These are phyloP conservation scores for Ataeniobius toweri DNA, from an alignment of 2,797 vertebrate species.

Conservation along the genomic window DNA sequence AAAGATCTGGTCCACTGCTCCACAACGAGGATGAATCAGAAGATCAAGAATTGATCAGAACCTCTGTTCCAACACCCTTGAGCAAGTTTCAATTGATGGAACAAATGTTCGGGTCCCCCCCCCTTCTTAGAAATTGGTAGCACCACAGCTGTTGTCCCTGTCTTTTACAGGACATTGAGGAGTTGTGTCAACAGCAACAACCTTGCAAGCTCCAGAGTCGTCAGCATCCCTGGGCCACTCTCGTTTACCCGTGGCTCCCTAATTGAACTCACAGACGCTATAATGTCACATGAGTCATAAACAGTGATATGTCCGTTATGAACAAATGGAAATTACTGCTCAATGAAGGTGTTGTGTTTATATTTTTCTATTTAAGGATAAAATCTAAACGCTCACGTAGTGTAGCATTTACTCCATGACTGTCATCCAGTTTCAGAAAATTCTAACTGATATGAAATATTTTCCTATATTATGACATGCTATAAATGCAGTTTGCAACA, in stretches of 20 bases:
- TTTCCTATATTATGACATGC: constrained; percentile 59
- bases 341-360: constrained; percentile 28
- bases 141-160: background rate
- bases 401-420: constrained; percentile 25
- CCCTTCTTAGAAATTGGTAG: background rate
- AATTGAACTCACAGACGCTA: background rate
- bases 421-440: constrained; percentile 39
- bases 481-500: constrained; percentile 23
- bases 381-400: constrained; percentile 26
- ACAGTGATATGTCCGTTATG: background rate
- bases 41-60: background rate
- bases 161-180: background rate
- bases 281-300: background rate
- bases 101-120: background rate
- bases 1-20: background rate
- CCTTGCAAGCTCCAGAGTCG: background rate
- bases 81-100: background rate
- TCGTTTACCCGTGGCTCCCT: background rate
- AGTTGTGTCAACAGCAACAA: background rate
- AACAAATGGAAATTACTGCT: background rate
- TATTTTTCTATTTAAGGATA: constrained; percentile 27
- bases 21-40: background rate
- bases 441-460: constrained; percentile 53
- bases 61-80: background rate
- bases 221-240: background rate